phyloP scores from a whole-genome alignment of 2,888 invertebrate species.

The Tuta absoluta region DNA sequence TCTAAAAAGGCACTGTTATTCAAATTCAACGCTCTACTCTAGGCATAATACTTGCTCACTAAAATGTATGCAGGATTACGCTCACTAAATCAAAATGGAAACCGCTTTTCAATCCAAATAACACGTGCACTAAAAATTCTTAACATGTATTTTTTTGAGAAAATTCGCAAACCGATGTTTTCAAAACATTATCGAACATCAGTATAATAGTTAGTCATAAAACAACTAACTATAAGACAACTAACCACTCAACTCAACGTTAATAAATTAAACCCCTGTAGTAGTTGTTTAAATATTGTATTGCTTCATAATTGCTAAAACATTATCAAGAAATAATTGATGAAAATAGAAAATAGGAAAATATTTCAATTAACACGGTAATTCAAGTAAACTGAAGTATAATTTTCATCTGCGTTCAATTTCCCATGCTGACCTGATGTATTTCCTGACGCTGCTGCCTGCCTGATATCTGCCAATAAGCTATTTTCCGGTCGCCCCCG shows the following conservation, averaged over 20 bases:
- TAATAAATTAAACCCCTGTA: background rate
- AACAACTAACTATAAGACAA: too few species aligned
- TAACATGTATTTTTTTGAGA: background rate
- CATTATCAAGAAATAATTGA: background rate
- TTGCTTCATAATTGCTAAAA: slow-evolving; percentile 3
- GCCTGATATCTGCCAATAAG: background rate
- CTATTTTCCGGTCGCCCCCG: background rate
- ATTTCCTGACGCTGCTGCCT: too few species aligned
- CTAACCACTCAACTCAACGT: too few species aligned
- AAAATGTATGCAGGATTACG: background rate
- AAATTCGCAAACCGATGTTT: too few species aligned
- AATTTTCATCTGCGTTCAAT: background rate
- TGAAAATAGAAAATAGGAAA: background rate
- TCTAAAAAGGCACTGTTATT: background rate
- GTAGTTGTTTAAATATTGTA: background rate
- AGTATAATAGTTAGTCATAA: too few species aligned
- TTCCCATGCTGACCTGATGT: background rate
- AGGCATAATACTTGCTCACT: background rate
- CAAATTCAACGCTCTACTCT: background rate
- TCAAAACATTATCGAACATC: too few species aligned
- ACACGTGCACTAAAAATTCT: background rate
- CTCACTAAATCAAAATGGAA: background rate
- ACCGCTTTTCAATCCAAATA: background rate
- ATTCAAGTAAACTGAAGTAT: too few species aligned
- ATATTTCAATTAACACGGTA: too few species aligned